A percentile compares a stretch with the other conserved stretches of the same genome.
phyloP scores from a whole-genome alignment of 2,113 vertebrate genomes.

The Micronycteris hirsuta region DNA sequence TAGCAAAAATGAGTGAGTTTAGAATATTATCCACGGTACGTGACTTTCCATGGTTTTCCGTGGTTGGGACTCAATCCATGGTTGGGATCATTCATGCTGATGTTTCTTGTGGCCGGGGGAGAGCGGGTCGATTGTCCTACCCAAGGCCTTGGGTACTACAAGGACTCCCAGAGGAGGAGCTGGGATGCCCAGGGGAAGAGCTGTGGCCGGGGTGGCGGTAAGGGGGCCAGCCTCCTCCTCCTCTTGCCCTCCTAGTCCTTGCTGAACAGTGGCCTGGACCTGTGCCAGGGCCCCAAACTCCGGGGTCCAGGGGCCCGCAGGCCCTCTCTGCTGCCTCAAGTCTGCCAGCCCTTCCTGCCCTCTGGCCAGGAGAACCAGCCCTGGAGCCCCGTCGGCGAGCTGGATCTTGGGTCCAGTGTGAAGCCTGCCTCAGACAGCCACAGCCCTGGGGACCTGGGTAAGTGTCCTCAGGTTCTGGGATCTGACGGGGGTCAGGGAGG shows the following conservation, averaged over 20 bases:
- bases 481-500: not conserved
- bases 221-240: not conserved
- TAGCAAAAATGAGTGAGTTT: not conserved
- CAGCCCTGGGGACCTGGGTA: conserved; percentile 87
- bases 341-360: conserved; percentile 64
- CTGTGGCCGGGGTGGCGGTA: not conserved
- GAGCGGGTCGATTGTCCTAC: too few species aligned
- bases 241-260: conserved; percentile 21
- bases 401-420: conserved; percentile 12
- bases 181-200: not conserved
- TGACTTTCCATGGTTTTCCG: not conserved
- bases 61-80: not conserved
- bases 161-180: not conserved
- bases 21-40: not conserved
- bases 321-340: conserved; percentile 79
- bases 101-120: not conserved
- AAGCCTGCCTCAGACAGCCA: conserved; percentile 83
- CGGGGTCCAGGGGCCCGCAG: conserved; percentile 71
- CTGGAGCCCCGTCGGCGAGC: not conserved
- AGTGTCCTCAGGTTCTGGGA: not conserved
- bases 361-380: not conserved
- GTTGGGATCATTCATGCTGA: not conserved
- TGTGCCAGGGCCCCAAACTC: conserved; percentile 74
- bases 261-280: not conserved
- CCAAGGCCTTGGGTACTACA: not conserved